These are phyloP conservation scores for Heterotilapia buettikoferi DNA, from an alignment of 2,113 vertebrate species.

Conservation along the genomic window DNA sequence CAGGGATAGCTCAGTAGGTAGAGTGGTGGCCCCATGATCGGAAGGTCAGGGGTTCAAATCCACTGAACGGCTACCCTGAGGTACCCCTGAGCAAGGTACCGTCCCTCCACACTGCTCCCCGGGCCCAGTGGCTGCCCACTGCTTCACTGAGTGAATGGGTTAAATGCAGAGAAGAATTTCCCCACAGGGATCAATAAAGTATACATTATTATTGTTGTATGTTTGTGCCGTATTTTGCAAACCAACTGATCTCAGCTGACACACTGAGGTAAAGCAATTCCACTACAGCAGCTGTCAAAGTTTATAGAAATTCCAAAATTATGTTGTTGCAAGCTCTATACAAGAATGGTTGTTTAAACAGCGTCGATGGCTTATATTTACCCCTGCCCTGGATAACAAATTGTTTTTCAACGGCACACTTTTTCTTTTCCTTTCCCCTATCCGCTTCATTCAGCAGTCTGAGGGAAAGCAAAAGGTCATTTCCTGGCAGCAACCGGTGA, in stretches of 20 bases:
- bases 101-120: accelerated
- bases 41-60: neutral
- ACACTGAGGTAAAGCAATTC: neutral
- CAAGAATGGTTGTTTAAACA: neutral
- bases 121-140: neutral
- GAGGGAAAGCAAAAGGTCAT: conserved; percentile 14
- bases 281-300: neutral
- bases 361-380: neutral
- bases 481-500: neutral
- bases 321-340: neutral
- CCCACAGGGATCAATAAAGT: neutral
- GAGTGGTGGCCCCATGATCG: neutral
- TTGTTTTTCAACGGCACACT: neutral
- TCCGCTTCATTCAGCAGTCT: neutral
- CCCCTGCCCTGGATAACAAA: neutral
- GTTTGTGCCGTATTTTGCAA: conserved; percentile 4
- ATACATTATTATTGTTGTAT: neutral
- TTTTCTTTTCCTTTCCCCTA: conserved; percentile 3
- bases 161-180: neutral
- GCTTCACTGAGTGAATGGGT: neutral
- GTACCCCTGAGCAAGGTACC: neutral
- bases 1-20: neutral
- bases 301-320: neutral
- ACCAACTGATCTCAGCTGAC: neutral
- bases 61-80: neutral